Percentiles rank a stretch among this genome's conserved stretches.
phyloP scores from a whole-genome alignment of 37 sponge, comb jelly and placozoan genomes.

The Amphimedon queenslandica region DNA sequence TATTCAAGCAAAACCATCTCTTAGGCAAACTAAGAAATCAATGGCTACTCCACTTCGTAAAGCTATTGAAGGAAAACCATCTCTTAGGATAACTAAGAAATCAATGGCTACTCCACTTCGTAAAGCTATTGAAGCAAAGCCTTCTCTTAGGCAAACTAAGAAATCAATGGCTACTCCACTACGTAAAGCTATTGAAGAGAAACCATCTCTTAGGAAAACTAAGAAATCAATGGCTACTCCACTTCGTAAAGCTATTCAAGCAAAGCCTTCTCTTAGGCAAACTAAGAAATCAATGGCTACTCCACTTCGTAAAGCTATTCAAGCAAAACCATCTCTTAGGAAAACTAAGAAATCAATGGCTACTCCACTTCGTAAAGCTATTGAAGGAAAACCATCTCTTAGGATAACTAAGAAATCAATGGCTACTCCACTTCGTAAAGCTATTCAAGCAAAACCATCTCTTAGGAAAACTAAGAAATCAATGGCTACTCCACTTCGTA shows the following conservation, averaged over 20 bases:
- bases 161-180: constrained; percentile 58
- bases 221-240: constrained; percentile 50
- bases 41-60: constrained; percentile 58
- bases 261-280: constrained; percentile 10
- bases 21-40: constrained; percentile 8
- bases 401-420: constrained; percentile 41
- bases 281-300: constrained; percentile 54
- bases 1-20: constrained; percentile 1
- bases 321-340: constrained; percentile 1
- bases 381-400: constrained; percentile 17
- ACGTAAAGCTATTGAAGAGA: constrained; percentile 29
- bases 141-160: constrained; percentile 34
- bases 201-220: constrained; percentile 37
- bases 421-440: constrained; percentile 13
- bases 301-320: constrained; percentile 32
- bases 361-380: constrained; percentile 21
- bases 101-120: constrained; percentile 64
- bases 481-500: background rate
- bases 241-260: constrained; percentile 24
- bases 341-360: background rate
- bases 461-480: background rate
- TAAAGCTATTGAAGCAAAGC: constrained; percentile 40
- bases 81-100: constrained; percentile 46
- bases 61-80: constrained; percentile 33
- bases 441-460: background rate